Evolutionary conservation across 2,113 vertebrate genomes (phyloP).

Genomic region (Psittacus erithacus): DNA sequence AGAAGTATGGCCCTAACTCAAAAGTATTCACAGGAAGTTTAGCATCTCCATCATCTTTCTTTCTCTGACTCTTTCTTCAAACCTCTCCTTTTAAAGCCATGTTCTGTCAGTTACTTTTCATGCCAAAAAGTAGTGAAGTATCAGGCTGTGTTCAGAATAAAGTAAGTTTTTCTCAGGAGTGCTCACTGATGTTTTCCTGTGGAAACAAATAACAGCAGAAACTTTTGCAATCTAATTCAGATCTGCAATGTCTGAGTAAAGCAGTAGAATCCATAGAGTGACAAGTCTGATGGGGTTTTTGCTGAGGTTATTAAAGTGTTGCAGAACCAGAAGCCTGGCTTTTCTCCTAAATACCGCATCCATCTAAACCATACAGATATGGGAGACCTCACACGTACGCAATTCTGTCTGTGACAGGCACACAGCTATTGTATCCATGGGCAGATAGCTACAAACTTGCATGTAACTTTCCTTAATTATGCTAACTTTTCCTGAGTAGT

Average conservation of each 20-base stretch:
- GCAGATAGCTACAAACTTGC: not conserved
- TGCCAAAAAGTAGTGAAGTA: not conserved
- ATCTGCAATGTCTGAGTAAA: not conserved
- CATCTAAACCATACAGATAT: not conserved
- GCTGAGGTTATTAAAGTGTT: not conserved
- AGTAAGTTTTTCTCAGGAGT: not conserved
- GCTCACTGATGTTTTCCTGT: not conserved
- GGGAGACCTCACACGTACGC: not conserved
- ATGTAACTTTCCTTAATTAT: not conserved
- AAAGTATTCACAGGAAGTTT: not conserved
- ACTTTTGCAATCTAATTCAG: not conserved
- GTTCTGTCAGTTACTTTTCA: not conserved
- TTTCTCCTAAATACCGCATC: not conserved
- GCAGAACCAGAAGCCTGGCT: not conserved
- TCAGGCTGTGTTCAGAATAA: not conserved
- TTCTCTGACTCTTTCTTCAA: not conserved
- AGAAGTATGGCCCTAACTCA: not conserved
- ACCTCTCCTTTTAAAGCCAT: not conserved
- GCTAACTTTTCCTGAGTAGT: not conserved
- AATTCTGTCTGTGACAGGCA: not conserved
- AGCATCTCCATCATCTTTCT: not conserved
- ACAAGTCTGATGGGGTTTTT: not conserved
- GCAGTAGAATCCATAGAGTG: not conserved
- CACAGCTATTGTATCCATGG: not conserved
- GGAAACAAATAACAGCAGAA: not conserved